Base-by-base conservation (phyloP, 1,140 invertebrate genomes). In the Drosophila persimilis region DNA sequence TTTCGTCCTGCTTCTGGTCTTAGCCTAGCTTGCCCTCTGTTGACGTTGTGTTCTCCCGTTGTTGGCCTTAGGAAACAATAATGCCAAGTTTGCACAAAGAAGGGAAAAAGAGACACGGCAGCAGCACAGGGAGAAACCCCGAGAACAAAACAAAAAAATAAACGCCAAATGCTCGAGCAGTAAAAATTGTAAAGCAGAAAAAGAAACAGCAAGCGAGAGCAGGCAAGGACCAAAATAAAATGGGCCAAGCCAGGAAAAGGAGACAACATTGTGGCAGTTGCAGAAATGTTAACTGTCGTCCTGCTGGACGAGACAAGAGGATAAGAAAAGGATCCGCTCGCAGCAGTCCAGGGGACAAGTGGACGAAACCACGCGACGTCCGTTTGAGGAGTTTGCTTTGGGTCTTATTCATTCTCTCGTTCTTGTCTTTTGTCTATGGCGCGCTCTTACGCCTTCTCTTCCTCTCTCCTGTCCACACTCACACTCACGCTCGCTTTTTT, bases 201-300 rank as follows among this genome's bases (percentile, higher is more conserved):
- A 53, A 73, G 24, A 8, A 43, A 53, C 13, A 63, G 51, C 43
- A 26, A 51, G 6, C 44, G 62, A 54, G 46, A 54, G 45, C 54
- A 45, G 56, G 79, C 60, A 55, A 47, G 43, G 41, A 60, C 51
- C 45, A 35, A 81, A 81, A 77, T 85, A 55, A 67, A 88, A 45
- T 88, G 84, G 71, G 77, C 65, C 77, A 80, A 59, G 71, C 71
- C 64, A 67, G 59, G 60, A 63, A 77, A 77, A 69, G 77, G 62
- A 86, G 83, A 89, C 83, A 88, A 88, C 83, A 88, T 88, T 88
- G 83, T 88, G 83, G 83, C 83, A 88, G 75, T 83, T 83, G 83
- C 75, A 88, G 83, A 89, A 88, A 89, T 79, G 84, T 83, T 64
- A 72, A 88, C 80, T 84, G 80, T 80, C 80, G 73, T 79, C 60